Evolutionary conservation across 2,113 vertebrate species (phyloP), one percentile per base, ranked within the genome.

Genomic region (Mionectes macconnelli): DNA sequence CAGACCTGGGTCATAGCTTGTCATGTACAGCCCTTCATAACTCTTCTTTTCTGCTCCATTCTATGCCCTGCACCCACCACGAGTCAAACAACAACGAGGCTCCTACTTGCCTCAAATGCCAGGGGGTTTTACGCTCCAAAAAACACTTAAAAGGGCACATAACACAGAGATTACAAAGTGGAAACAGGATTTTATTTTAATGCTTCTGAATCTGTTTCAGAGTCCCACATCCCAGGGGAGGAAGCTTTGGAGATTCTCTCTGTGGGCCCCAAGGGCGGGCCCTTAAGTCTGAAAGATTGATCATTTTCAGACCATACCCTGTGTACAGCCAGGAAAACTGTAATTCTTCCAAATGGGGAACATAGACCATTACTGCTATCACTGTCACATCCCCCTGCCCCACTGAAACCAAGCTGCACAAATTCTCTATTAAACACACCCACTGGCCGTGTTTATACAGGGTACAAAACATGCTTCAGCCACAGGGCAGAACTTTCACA

Each of bases 1-100:
- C 37, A 59, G 27, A 39, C 15, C 27, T 21, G 37, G 44, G 12
- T 16, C 1, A 1, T 0, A 28, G 2, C 4, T 68, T 31, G 19
- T 40, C 39, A 7, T 30, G 13, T 2, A 53, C 39, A 60, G 1
- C 2, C 45, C 69, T 39, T 8, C 5, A 11, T 24, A 44, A 67
- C 3, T 39, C 12, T n/a, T 13, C 23, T n/a, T 2, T 28, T 74
- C 19, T 52, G 14, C 40, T 75, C 30, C 7, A 8, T n/a, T 53
- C n/a, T 40, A 18, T 39, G 8, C 13, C 13, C n/a, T 68, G 10
- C 1, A 19, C 23, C 60, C 21, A 31, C 20, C 10, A 14, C 14
- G n/a, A 60, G 9, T 25, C 24, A 68, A 45, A 30, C 21, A 68
- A 42, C 14, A 11, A 47, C 13, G 5, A 57, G 6, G 1, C 12